Percentiles rank a stretch among this genome's conserved stretches.
Conservation (phyloP, 2,888 invertebrate species). For the Priocnemis perturbator region DNA sequence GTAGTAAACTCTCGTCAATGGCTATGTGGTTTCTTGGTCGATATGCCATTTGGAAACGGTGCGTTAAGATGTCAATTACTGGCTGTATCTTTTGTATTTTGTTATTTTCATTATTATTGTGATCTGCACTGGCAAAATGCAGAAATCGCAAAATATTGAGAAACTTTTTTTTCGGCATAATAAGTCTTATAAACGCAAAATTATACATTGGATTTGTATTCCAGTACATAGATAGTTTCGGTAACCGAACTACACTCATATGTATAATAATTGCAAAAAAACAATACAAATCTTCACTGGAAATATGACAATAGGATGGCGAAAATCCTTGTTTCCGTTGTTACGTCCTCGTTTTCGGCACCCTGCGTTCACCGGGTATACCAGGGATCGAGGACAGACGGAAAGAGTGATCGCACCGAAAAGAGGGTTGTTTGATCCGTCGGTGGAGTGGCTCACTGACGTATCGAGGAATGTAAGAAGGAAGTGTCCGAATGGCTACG, state of each 20-base stretch:
- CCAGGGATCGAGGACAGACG: no score
- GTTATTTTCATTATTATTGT: constrained; percentile 10
- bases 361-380: no score
- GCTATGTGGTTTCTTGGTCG: constrained; percentile 15
- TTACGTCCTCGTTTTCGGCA: no score
- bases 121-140: constrained; percentile 18
- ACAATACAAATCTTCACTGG: constrained; percentile 7
- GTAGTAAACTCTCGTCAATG: constrained; percentile 15
- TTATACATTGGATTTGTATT: constrained; percentile 11
- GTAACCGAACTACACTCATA: constrained; percentile 10
- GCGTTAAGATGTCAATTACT: constrained; percentile 17
- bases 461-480: no score
- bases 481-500: no score
- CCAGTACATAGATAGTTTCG: constrained; percentile 10
- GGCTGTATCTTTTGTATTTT: constrained; percentile 17
- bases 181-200: background rate
- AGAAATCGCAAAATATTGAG: constrained; percentile 5
- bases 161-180: background rate
- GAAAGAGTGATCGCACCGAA: no score
- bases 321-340: no score
- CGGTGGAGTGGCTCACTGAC: no score
- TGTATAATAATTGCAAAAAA: constrained; percentile 10
- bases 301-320: background rate
- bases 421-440: no score
- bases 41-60: constrained; percentile 23